A percentile compares a stretch with the other conserved stretches of the same genome.
Evolutionary conservation across 2,888 invertebrate genomes (phyloP).

Genomic region (Melitaea athalia): DNA sequence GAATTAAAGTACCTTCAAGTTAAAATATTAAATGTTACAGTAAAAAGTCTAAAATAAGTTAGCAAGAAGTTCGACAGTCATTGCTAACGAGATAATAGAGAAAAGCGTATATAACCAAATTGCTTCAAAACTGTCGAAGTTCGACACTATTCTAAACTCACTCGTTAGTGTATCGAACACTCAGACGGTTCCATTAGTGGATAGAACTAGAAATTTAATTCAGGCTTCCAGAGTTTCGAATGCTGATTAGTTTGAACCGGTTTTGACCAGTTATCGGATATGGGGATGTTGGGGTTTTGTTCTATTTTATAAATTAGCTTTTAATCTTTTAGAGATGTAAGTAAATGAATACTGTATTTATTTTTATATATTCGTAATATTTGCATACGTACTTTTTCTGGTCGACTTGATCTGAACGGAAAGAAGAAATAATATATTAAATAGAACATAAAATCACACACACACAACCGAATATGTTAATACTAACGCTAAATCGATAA

Average conservation of each 20-base stretch:
- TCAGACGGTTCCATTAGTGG: constrained; percentile 27
- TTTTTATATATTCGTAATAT: too few species aligned
- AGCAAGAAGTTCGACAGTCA: background rate
- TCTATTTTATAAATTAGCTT: background rate
- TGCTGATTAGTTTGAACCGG: constrained; percentile 14
- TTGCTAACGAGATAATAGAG: background rate
- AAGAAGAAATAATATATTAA: too few species aligned
- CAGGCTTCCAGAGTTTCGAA: constrained; percentile 15
- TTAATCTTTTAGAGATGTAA: background rate
- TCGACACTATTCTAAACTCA: constrained; percentile 26
- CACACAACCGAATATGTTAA: too few species aligned
- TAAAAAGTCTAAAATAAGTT: too few species aligned
- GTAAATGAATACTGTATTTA: background rate
- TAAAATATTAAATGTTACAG: too few species aligned
- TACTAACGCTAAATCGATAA: too few species aligned
- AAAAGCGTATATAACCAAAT: constrained; percentile 20
- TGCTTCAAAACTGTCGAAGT: constrained; percentile 32
- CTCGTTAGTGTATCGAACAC: constrained; percentile 32
- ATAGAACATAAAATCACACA: too few species aligned
- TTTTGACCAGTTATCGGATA: constrained; percentile 14
- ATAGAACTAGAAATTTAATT: constrained; percentile 32
- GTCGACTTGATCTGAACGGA: too few species aligned
- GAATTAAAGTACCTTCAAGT: too few species aligned
- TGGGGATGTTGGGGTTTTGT: background rate
- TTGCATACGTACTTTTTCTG: too few species aligned